A percentile compares a stretch with the other conserved stretches of the same genome.
Conservation (phyloP, 2,113 vertebrate species). For the Hoplias malabaricus region DNA sequence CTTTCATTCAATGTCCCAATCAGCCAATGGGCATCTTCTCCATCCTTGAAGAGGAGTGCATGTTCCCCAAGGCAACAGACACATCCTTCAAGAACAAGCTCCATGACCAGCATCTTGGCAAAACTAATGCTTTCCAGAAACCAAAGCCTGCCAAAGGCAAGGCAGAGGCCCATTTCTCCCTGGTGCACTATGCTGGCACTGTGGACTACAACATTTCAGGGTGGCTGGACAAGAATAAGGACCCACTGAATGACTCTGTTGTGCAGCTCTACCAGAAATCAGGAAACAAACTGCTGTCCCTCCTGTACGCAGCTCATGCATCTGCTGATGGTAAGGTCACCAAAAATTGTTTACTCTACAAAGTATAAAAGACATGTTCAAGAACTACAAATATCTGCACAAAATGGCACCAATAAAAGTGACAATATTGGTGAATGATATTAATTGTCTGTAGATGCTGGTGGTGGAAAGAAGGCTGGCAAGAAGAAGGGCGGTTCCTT, state of each 20-base stretch:
- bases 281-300: slow-evolving; percentile 74
- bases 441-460: neutral
- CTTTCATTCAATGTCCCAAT: slow-evolving; percentile 65
- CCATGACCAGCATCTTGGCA: slow-evolving; percentile 16
- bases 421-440: neutral
- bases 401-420: neutral
- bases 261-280: slow-evolving; percentile 83
- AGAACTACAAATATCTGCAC: neutral
- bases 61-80: slow-evolving; percentile 60
- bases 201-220: slow-evolving; percentile 83
- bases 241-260: slow-evolving; percentile 83
- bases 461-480: slow-evolving; percentile 77
- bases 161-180: slow-evolving; percentile 77
- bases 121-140: slow-evolving; percentile 70
- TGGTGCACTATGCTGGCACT: slow-evolving; percentile 78
- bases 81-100: slow-evolving; percentile 51
- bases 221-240: slow-evolving; percentile 87
- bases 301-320: slow-evolving; percentile 73
- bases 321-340: slow-evolving; percentile 36
- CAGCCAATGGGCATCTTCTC: slow-evolving; percentile 76
- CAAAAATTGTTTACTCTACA: neutral
- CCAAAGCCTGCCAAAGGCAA: slow-evolving; percentile 80
- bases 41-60: slow-evolving; percentile 72
- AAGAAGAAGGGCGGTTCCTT: slow-evolving; percentile 98
- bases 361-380: neutral